Percentiles rank a stretch among this genome's conserved stretches.
These are phyloP conservation scores for Phyllostomus hastatus DNA, from an alignment of 2,113 vertebrate species.

Conservation along the genomic window DNA sequence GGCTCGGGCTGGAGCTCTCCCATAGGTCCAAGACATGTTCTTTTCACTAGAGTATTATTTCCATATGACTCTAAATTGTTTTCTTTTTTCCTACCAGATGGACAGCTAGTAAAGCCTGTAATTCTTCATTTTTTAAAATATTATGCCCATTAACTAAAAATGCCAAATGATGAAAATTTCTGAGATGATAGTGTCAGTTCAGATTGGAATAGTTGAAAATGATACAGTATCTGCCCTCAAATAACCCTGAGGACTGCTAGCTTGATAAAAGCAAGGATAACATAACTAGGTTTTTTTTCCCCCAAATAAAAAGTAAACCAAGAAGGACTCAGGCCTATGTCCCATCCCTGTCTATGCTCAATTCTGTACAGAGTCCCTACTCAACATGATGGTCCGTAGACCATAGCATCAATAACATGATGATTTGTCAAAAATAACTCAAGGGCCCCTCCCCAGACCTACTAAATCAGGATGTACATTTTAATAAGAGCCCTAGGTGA, in stretches of 20 bases:
- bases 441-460: neutral
- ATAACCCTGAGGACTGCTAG: neutral
- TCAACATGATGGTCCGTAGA: neutral
- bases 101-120: constrained; percentile 18
- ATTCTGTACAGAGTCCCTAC: neutral
- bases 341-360: neutral
- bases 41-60: neutral
- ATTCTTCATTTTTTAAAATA: neutral
- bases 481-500: neutral
- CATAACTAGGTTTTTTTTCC: neutral
- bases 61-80: neutral
- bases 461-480: neutral
- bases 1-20: neutral
- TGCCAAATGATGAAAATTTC: constrained; percentile 5
- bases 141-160: neutral
- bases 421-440: neutral
- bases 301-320: neutral
- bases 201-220: neutral
- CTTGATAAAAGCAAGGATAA: neutral
- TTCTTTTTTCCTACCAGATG: neutral
- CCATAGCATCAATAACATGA: neutral
- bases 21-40: neutral
- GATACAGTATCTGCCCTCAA: neutral
- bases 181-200: neutral
- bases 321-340: neutral